Evolutionary conservation across 2,888 invertebrate species (phyloP).

Genomic region (Anoplius nigerrimus): DNA sequence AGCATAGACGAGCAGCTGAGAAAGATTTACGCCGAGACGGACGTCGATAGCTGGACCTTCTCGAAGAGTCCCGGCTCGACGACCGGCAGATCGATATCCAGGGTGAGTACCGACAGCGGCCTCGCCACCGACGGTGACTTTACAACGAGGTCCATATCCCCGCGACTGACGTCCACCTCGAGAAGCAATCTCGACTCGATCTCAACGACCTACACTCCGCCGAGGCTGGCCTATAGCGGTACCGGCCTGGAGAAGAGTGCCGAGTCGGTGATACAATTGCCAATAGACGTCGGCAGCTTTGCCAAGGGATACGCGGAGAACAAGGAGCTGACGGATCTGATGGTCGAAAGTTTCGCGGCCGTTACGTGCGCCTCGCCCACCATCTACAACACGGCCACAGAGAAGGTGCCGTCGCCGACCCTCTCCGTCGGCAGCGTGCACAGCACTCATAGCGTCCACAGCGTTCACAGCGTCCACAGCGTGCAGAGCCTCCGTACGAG

Average conservation of each 20-base stretch:
- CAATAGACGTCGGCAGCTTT: constrained; percentile 79
- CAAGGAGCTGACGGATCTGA: constrained; percentile 75
- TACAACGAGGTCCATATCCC: constrained; percentile 70
- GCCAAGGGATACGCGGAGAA: constrained; percentile 77
- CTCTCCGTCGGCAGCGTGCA: constrained; percentile 78
- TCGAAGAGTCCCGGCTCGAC: constrained; percentile 79
- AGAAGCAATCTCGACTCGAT: constrained; percentile 69
- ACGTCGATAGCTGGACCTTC: constrained; percentile 83
- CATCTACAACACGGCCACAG: constrained; percentile 76
- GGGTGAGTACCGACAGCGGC: constrained; percentile 78
- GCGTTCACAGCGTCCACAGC: constrained; percentile 64
- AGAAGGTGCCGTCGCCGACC: constrained; percentile 80
- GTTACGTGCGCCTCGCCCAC: constrained; percentile 77
- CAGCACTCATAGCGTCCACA: constrained; percentile 65
- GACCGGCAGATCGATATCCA: constrained; percentile 70
- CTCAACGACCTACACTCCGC: constrained; percentile 65
- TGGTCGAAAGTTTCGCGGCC: constrained; percentile 76
- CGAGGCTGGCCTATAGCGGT: constrained; percentile 80
- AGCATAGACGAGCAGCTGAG: constrained; percentile 83
- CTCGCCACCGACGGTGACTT: constrained; percentile 80
- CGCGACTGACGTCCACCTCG: constrained; percentile 68
- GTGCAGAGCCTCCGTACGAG: constrained; percentile 77
- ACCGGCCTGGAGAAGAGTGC: constrained; percentile 78
- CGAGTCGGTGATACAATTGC: constrained; percentile 73
- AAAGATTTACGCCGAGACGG: constrained; percentile 81